Conservation (phyloP, 2,797 vertebrate species). For the Arvicola amphibius region DNA sequence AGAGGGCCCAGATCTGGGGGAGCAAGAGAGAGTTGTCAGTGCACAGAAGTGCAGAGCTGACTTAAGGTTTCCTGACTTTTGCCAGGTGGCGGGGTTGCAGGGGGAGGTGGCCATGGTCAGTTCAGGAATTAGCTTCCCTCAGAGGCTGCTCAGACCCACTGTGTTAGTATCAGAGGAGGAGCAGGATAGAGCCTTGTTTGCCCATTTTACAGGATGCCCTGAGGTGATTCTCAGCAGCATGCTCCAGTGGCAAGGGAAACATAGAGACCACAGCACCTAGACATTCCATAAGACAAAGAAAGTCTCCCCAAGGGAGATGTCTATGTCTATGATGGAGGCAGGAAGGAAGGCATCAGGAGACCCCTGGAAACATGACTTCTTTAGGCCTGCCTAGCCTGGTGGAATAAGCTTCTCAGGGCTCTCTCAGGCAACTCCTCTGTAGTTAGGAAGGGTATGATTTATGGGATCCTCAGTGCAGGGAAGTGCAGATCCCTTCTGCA, state of each 20-base stretch:
- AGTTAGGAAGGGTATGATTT: background rate
- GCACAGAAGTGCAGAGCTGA: background rate
- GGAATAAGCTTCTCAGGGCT: background rate
- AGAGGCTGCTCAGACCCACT: background rate
- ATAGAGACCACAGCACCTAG: slow-evolving; percentile 42
- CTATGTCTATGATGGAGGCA: background rate
- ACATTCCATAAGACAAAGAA: slow-evolving; percentile 34
- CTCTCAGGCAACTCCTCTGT: background rate
- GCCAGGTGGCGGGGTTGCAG: background rate
- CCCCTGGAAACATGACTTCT: background rate
- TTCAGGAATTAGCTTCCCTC: background rate
- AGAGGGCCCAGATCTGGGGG: slow-evolving; percentile 54
- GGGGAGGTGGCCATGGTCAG: background rate
- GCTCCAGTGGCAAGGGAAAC: background rate
- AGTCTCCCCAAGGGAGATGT: slow-evolving; percentile 40
- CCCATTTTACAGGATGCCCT: background rate
- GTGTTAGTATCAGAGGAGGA: background rate
- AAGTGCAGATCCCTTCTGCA: background rate
- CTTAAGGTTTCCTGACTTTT: background rate
- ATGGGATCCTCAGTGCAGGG: background rate
- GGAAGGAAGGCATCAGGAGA: background rate
- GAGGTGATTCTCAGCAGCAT: slow-evolving; percentile 29
- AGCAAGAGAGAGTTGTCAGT: slow-evolving; percentile 35
- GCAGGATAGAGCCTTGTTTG: background rate
- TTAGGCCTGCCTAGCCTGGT: background rate